Base-by-base conservation (phyloP, 2,888 invertebrate genomes). In the Rapana venosa region DNA sequence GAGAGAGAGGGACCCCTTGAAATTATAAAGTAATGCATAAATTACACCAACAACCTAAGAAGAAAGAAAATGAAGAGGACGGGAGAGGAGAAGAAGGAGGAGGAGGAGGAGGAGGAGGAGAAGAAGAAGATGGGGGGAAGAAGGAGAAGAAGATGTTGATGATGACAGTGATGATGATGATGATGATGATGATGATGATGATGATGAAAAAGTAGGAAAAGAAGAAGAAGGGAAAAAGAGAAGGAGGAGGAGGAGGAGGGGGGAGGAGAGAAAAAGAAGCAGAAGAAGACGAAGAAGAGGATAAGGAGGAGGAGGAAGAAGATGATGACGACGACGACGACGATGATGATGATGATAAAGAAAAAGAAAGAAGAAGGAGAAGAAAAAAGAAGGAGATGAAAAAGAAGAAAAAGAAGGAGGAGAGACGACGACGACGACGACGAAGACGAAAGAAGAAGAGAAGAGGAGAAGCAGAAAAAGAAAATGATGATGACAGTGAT, bases 281-380 rank as follows among this genome's bases (percentile, higher is more conserved):
- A 47, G 47, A 47, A 47, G 4, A 47, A 47, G 8, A 47, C 47
- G 47, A 47, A 47, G 47, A 47, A 47, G 8, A 66, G 6, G 66
- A 66, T 2, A 13, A 66, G 66, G 66, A 66, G 66, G 66, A 66
- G 13, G 66, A 66, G 13, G 66, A 66, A 66, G 13, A 66, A 66
- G 66, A 66, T 6, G 66, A 30, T 5, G 47, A 47, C 2, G 30
- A 26, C 6, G 74, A 77, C 1, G 30, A 26, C 6, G 74, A 77
- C 1, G 30, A 30, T 6, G 66, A 66, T 6, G 26, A 77, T 4
- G 30, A 30, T 6, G 66, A 66, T 6, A 13, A 66, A 30, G 58
- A 26, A 83, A 61, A 56, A 83, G 88, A 30, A n/a, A 83, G 83
- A 56, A 88, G 88, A 70, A 56, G 83, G 1, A 81, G 88, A 81